Percentiles rank a stretch among this genome's conserved stretches.
Evolutionary conservation across 92 coral and sea anemone species (phyloP).

Genomic region (Anthopleura xanthogrammica): DNA sequence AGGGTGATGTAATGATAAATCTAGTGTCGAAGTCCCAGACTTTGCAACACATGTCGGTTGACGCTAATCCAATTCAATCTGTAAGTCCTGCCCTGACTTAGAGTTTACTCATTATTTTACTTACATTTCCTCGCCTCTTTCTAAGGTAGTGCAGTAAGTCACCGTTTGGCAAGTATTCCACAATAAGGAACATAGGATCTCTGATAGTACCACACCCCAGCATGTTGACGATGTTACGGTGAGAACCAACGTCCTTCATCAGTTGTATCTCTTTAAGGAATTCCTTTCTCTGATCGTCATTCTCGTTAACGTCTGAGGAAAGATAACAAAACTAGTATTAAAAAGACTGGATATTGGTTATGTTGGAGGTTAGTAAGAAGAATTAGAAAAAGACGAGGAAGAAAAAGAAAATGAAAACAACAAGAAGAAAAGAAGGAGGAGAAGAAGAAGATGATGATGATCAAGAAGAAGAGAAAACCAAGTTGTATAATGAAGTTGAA

Average conservation of each 20-base stretch:
- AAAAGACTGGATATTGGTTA: too few species aligned
- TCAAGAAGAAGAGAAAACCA: too few species aligned
- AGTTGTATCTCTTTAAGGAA: slow-evolving; percentile 79
- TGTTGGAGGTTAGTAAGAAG: too few species aligned
- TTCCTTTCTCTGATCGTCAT: slow-evolving; percentile 66
- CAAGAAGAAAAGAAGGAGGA: background rate
- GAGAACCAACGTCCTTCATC: slow-evolving; percentile 82
- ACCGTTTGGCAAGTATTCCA: slow-evolving; percentile 72
- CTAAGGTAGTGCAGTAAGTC: slow-evolving; percentile 74
- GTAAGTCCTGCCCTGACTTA: too few species aligned
- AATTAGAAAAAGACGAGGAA: too few species aligned
- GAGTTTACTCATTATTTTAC: background rate
- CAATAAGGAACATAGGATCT: slow-evolving; percentile 83
- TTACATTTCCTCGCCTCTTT: slow-evolving; percentile 72
- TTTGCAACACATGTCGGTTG: too few species aligned
- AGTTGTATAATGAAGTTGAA: background rate
- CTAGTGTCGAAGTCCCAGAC: too few species aligned
- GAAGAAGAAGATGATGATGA: background rate
- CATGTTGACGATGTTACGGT: slow-evolving; percentile 82
- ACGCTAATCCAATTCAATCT: too few species aligned
- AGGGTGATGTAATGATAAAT: background rate
- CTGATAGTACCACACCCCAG: slow-evolving; percentile 73
- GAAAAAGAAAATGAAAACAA: too few species aligned
- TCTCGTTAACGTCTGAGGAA: slow-evolving; percentile 42
- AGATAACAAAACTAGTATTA: background rate